phyloP scores from a whole-genome alignment of 2,113 vertebrate species.

The Coptodon rendalli region DNA sequence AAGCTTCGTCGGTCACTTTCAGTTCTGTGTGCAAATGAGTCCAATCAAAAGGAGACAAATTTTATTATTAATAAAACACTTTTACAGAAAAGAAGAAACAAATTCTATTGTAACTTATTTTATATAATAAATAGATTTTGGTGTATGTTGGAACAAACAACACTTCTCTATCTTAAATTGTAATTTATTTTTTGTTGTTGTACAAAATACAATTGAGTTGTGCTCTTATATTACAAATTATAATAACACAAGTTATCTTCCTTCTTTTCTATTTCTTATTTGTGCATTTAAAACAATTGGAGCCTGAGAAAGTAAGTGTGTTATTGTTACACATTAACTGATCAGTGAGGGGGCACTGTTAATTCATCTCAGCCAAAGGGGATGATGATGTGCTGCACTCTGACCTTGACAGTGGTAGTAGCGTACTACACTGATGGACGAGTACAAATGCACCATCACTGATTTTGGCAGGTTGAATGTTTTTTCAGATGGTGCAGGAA shows the following conservation, averaged over 20 bases:
- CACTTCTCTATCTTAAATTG: background rate
- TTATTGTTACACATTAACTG: background rate
- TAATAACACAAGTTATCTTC: rapidly evolving
- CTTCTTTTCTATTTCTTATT: background rate
- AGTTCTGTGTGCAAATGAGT: background rate
- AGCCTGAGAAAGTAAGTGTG: rapidly evolving
- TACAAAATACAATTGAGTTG: background rate
- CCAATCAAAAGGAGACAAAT: background rate
- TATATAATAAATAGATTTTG: background rate
- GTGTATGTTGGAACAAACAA: background rate
- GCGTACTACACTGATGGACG: background rate
- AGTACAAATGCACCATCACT: background rate
- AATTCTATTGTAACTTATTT: background rate
- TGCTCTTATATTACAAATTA: background rate
- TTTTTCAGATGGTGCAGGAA: background rate
- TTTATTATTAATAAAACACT: background rate
- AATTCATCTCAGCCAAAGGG: rapidly evolving
- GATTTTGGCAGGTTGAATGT: background rate
- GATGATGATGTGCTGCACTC: background rate
- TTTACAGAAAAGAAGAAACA: background rate
- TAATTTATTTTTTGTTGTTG: background rate
- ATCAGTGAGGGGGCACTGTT: background rate
- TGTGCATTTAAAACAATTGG: background rate
- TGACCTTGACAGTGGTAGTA: rapidly evolving
- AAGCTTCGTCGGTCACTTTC: background rate